These are phyloP conservation scores for Tenthredo distinguenda DNA, from an alignment of 2,888 invertebrate genomes.

Conservation along the genomic window DNA sequence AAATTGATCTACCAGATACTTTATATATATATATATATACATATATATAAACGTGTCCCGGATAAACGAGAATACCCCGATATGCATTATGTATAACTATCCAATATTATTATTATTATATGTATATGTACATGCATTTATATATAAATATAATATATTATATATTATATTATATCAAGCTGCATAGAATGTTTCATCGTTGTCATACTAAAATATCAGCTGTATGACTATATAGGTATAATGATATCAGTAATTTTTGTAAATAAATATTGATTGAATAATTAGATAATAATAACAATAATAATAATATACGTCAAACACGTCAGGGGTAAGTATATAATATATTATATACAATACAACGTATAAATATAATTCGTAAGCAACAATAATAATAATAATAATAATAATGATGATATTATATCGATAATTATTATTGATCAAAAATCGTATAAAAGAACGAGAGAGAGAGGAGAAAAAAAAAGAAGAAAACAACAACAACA, in stretches of 20 bases:
- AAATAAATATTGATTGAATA: constrained; percentile 4
- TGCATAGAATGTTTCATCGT: background rate
- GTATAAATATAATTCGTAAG: background rate
- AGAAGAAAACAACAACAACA: constrained; percentile 47
- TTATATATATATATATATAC: too few species aligned
- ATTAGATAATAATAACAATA: background rate
- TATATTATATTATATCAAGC: background rate
- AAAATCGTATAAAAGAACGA: constrained; percentile 23
- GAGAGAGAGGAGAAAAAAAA: background rate
- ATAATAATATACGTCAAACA: background rate
- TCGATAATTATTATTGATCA: constrained; percentile 6
- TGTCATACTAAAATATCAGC: constrained; percentile 11
- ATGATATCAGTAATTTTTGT: background rate
- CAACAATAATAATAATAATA: background rate
- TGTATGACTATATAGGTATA: background rate
- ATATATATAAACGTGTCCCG: too few species aligned
- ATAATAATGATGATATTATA: background rate
- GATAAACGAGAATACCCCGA: too few species aligned
- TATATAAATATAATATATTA: background rate
- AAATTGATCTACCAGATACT: too few species aligned
- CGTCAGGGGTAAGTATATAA: constrained; percentile 12
- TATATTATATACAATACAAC: background rate
- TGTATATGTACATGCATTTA: background rate
- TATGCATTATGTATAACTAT: too few species aligned
- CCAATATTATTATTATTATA: too few species aligned